Evolutionary conservation across 2,797 vertebrate genomes (phyloP).

Genomic region (Hipposideros larvatus): DNA sequence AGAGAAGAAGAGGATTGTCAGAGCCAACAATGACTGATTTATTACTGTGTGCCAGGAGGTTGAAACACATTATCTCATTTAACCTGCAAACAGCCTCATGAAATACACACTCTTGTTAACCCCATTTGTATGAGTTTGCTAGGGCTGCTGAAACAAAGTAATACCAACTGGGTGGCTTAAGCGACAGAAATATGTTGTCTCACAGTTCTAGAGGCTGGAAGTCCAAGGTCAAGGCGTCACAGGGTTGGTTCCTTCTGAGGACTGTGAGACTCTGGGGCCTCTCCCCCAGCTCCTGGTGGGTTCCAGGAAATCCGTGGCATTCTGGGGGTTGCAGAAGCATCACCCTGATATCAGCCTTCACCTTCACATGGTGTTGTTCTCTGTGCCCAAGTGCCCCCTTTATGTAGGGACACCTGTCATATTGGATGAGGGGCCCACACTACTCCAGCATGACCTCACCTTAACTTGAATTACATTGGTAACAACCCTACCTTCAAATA

Average conservation of each 20-base stretch:
- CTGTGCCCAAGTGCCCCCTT: neutral
- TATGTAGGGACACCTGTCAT: neutral
- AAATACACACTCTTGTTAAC: neutral
- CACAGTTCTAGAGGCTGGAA: neutral
- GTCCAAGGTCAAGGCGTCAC: neutral
- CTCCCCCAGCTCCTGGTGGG: neutral
- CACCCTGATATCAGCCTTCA: neutral
- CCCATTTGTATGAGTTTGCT: neutral
- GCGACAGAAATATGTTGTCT: neutral
- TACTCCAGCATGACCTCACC: neutral
- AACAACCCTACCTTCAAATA: neutral
- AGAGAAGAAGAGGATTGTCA: neutral
- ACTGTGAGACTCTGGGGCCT: no score
- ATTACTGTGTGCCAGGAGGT: accelerated
- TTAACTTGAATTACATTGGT: neutral
- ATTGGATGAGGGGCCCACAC: neutral
- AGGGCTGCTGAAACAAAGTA: neutral
- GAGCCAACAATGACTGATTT: neutral
- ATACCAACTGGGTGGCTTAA: neutral
- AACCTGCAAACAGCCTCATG: neutral
- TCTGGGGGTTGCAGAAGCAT: neutral
- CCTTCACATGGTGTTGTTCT: accelerated
- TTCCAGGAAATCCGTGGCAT: neutral
- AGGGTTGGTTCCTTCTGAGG: neutral
- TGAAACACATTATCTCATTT: neutral